Base-by-base conservation (phyloP, 2,113 vertebrate species). In the Thomomys bottae region DNA sequence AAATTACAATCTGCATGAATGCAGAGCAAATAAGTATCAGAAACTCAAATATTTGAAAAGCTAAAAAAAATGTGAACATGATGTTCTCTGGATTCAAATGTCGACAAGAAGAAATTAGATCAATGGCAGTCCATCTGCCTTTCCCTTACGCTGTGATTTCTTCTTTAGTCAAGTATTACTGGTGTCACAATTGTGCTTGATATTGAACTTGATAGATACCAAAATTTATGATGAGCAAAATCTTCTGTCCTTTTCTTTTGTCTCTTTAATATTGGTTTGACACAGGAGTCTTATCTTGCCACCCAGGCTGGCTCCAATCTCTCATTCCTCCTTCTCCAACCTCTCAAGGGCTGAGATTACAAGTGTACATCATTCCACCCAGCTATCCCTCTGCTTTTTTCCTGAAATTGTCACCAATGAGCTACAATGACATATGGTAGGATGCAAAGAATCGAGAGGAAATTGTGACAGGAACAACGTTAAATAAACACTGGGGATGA, bases 11-110 rank as follows among this genome's bases (percentile, higher is more conserved):
- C 83, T 93, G 59, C 36, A 78, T 70, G 36, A 84, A 66, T 61
- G 75, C 64, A 87, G 90, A 87, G 59, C 38, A 92, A 95, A 20
- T 88, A 93, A 86, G n/a, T 42, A 63, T 15, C 86, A 63, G 18
- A 88, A 94, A 28, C 26, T 30, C 68, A 94, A 94, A 84, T 84
- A 96, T 90, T 82, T 90, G 8, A 88, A 88, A 92, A 87, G 30
- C 77, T 95, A 68, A 85, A 89, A 88, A 90, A 88, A 75, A n/a
- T 81, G 45, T 75, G 61, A 57, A 70, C 90, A 90, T 78, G 72
- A 64, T 91, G 73, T 88, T 89, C 40, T 87, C 82, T 90, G 76
- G n/a, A 61, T 95, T 92, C 32, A 57, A 70, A 92, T 88, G 61
- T 26, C 80, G 57, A 93, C 26, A 40, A 12, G 49, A 88, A 94